phyloP scores from a whole-genome alignment of 2,888 invertebrate species.

The Macrophya alboannulata region DNA sequence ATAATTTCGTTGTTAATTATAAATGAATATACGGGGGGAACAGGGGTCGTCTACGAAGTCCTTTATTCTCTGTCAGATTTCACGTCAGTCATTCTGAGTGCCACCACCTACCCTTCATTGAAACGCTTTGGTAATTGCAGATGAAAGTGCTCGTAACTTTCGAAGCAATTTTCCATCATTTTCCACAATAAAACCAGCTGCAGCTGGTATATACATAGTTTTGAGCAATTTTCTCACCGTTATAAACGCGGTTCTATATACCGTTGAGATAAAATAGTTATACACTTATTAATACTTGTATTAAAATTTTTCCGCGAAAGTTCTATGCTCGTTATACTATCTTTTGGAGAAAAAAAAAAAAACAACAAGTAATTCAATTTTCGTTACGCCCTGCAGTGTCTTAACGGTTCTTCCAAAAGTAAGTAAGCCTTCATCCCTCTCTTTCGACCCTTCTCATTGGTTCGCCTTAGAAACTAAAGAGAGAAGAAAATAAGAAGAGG shows the following conservation, averaged over 20 bases:
- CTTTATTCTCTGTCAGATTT: background rate
- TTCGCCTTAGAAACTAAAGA: constrained; percentile 26
- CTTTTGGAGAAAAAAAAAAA: background rate
- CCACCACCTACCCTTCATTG: constrained; percentile 2
- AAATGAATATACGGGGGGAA: background rate
- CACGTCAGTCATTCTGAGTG: constrained; percentile 6
- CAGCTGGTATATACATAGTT: background rate
- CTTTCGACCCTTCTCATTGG: constrained; percentile 12
- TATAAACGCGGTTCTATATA: background rate
- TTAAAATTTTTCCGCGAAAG: background rate
- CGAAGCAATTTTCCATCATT: constrained; percentile 38
- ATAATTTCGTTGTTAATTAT: constrained; percentile 11
- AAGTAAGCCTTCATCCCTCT: background rate
- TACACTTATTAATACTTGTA: background rate
- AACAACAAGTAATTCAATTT: constrained; percentile 17
- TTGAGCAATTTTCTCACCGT: background rate
- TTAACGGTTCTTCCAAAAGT: constrained; percentile 43
- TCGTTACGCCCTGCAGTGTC: constrained; percentile 1
- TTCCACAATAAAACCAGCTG: background rate
- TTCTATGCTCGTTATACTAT: background rate
- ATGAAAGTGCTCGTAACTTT: constrained; percentile 37
- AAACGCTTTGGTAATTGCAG: constrained; percentile 31
- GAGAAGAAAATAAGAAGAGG: background rate
- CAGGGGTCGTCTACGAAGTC: background rate
- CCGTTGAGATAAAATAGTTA: background rate